These are phyloP conservation scores for Acipenser ruthenus DNA, from an alignment of 2,797 vertebrate genomes.

Conservation along the genomic window DNA sequence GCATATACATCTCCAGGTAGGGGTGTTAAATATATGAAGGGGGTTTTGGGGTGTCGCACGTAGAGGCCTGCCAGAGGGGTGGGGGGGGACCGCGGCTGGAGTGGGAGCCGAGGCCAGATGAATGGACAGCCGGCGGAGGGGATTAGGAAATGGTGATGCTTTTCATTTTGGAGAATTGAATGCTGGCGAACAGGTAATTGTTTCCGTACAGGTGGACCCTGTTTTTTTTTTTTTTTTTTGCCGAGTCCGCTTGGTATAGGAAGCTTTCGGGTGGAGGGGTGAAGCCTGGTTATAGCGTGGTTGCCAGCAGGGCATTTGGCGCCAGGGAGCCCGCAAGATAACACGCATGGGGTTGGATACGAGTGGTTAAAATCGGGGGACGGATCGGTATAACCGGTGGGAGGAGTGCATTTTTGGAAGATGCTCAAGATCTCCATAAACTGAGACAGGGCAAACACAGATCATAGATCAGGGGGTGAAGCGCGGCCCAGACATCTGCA, in stretches of 20 bases:
- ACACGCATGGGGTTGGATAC: constrained; percentile 30
- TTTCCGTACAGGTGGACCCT: no score
- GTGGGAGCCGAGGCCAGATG: constrained; percentile 21
- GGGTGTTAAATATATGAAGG: not conserved
- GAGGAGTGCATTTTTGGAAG: no score
- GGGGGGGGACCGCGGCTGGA: not conserved
- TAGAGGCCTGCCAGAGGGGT: not conserved
- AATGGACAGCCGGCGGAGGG: constrained; percentile 28
- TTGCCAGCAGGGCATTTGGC: constrained; percentile 30
- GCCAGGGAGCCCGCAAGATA: constrained; percentile 23
- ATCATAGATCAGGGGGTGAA: no score
- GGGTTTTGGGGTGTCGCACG: not conserved
- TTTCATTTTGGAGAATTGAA: not conserved
- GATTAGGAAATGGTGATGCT: constrained; percentile 13
- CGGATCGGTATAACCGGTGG: no score
- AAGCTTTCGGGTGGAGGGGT: not conserved
- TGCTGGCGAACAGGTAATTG: no score
- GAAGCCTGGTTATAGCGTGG: not conserved
- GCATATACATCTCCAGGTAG: not conserved
- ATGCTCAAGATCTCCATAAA: no score
- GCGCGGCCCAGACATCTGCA: no score
- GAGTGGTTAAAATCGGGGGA: not conserved
- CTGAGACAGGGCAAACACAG: no score
- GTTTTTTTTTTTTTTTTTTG: no score
- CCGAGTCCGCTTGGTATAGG: no score